Evolutionary conservation across 2,113 vertebrate genomes (phyloP).

Genomic region (Eurystomus gularis): DNA sequence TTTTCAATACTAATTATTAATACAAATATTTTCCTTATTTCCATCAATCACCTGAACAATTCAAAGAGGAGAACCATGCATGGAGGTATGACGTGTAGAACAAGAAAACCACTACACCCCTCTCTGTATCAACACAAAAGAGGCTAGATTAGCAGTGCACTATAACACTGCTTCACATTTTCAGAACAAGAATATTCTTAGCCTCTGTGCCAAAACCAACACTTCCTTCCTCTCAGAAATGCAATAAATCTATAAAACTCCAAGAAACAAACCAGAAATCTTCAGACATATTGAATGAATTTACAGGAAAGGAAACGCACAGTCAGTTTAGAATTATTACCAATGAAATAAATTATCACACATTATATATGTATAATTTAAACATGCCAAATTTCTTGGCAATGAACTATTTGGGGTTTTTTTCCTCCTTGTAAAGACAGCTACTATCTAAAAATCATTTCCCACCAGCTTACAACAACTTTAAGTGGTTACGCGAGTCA

Average conservation of each 20-base stretch:
- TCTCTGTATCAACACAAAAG: neutral
- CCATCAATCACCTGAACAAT: neutral
- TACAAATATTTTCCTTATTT: neutral
- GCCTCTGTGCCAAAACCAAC: conserved; percentile 49
- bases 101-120: conserved; percentile 7
- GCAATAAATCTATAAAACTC: conserved; percentile 45
- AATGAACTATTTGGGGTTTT: neutral
- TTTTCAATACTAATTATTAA: neutral
- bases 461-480: neutral
- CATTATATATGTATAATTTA: conserved; percentile 29
- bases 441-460: conserved; percentile 19
- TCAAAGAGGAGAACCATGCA: neutral
- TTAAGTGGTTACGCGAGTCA: neutral
- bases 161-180: conserved; percentile 10
- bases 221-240: conserved; percentile 30
- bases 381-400: conserved; percentile 18
- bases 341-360: conserved; percentile 47
- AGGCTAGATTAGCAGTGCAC: neutral
- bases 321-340: conserved; percentile 35
- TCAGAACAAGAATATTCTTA: conserved; percentile 40
- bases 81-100: neutral
- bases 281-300: conserved; percentile 49
- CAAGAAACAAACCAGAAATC: conserved; percentile 33
- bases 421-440: neutral
- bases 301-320: conserved; percentile 31